Base-by-base conservation (phyloP, 1,140 invertebrate genomes). In the Lepidostoma basale region DNA sequence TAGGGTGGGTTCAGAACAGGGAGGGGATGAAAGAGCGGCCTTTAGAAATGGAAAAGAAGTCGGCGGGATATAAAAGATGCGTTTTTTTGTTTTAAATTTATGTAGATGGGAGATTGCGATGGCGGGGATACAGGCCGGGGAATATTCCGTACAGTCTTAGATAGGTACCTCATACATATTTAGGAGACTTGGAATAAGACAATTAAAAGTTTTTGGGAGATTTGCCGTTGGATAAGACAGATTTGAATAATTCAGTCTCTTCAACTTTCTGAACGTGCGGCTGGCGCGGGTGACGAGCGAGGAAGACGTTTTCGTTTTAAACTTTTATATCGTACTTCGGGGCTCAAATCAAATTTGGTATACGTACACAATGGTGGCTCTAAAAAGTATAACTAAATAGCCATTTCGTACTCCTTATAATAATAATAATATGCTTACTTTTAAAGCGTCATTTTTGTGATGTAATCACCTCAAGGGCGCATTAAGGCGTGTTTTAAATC, bases 41-140 rank as follows among this genome's bases (percentile, higher is more conserved):
- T 63, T 63, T 63, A 22, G 42, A 63, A 63, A 63, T 22, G 60
- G 36, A 63, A 63, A 49, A 63, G 44, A 47, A 63, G 60, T 47
- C 60, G 60, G 44, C 60, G 44, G 25, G 18, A 45, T 47, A 22
- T 63, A 47, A 63, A 63, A 36, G 60, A 26, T 30, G 5, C 23
- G 22, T 36, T 62, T 63, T 62, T 63, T 63, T 49, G 60, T 63
- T 63, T 26, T 49, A 63, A 47, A 47, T 42, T 62, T 62, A 20
- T 54, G n/a, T 33, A 54, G 12, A 54, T 44, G 3, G 3, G 40
- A 14, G 40, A 14, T 14, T 44, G 5, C 9, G 6, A 44, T 33
- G 4, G 30, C 30, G 4, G 12, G 4, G 4, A 5, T 4, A 4
- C 12, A 4, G 30, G 4, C 30, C 12, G 4, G 30, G 12, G 4